Conservation (phyloP, 2,888 invertebrate genomes). For the Zootermopsis nevadensis region DNA sequence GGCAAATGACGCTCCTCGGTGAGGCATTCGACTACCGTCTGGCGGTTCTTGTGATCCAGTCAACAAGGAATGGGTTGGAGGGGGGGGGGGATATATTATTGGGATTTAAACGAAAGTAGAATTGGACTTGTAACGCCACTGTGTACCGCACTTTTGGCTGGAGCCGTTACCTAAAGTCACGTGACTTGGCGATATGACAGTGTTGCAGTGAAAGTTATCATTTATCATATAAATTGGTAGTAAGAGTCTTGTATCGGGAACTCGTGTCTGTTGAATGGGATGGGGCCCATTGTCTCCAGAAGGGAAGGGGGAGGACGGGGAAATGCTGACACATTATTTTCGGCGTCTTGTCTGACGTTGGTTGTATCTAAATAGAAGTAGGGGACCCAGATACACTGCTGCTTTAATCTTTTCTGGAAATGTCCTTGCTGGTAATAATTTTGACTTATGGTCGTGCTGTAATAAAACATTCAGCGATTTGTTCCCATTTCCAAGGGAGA, state of each 20-base stretch:
- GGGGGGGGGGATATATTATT: neutral
- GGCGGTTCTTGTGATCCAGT: neutral
- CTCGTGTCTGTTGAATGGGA: neutral
- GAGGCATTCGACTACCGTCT: neutral
- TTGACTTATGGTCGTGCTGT: neutral
- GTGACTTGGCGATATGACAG: neutral
- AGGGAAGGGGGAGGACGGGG: neutral
- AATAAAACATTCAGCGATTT: neutral
- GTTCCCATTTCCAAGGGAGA: neutral
- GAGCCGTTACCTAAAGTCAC: neutral
- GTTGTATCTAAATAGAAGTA: constrained; percentile 27
- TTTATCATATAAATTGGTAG: constrained; percentile 20
- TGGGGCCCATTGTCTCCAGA: constrained; percentile 14
- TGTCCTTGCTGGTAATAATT: neutral
- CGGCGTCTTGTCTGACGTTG: constrained; percentile 9
- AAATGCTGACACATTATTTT: constrained; percentile 25
- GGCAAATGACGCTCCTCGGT: too few relatives aligned
- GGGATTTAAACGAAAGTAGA: neutral
- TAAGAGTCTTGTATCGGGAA: neutral
- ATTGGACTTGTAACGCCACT: constrained; percentile 7
- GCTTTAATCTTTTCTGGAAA: neutral
- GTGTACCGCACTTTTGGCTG: neutral
- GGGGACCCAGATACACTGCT: constrained; percentile 10
- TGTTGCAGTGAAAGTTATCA: neutral
- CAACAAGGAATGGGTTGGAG: neutral